These are phyloP conservation scores for Drosophila pegasa DNA, from an alignment of 2,888 invertebrate genomes.

Conservation along the genomic window DNA sequence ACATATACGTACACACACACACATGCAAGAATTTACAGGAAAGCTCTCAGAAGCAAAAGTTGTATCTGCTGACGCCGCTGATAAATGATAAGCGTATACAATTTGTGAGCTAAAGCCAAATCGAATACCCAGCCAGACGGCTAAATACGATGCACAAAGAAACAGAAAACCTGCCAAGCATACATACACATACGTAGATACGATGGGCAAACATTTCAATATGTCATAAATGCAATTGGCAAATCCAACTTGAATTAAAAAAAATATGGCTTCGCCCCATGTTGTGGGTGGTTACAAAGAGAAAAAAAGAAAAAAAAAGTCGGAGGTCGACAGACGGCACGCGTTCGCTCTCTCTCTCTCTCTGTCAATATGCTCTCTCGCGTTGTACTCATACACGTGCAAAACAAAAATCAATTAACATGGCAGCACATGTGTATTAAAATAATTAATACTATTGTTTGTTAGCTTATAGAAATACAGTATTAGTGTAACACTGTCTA, in stretches of 20 bases:
- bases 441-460: slow-evolving; percentile 19
- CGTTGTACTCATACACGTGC: slow-evolving; percentile 59
- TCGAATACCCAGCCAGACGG: background rate
- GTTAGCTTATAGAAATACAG: slow-evolving; percentile 18
- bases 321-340: slow-evolving; percentile 54
- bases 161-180: slow-evolving; percentile 7
- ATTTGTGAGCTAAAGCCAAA: slow-evolving; percentile 26
- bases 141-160: slow-evolving; percentile 23
- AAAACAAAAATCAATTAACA: slow-evolving; percentile 70
- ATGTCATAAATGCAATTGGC: slow-evolving; percentile 35
- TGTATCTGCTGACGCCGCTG: slow-evolving; percentile 59
- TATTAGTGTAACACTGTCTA: slow-evolving; percentile 17
- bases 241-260: slow-evolving; percentile 33
- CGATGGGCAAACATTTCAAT: slow-evolving; percentile 22
- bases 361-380: slow-evolving; percentile 39
- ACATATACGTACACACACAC: slow-evolving; percentile 13
- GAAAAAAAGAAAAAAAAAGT: slow-evolving; percentile 27
- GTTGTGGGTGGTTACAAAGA: slow-evolving; percentile 33
- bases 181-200: background rate
- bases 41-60: slow-evolving; percentile 53
- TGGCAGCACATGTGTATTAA: slow-evolving; percentile 66
- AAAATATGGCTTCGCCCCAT: slow-evolving; percentile 49
- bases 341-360: slow-evolving; percentile 37
- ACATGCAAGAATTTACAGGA: slow-evolving; percentile 20
- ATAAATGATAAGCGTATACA: slow-evolving; percentile 57